These are phyloP conservation scores for Oopsacas minuta DNA, from an alignment of 37 sponge, comb jelly and placozoan genomes.

Conservation along the genomic window DNA sequence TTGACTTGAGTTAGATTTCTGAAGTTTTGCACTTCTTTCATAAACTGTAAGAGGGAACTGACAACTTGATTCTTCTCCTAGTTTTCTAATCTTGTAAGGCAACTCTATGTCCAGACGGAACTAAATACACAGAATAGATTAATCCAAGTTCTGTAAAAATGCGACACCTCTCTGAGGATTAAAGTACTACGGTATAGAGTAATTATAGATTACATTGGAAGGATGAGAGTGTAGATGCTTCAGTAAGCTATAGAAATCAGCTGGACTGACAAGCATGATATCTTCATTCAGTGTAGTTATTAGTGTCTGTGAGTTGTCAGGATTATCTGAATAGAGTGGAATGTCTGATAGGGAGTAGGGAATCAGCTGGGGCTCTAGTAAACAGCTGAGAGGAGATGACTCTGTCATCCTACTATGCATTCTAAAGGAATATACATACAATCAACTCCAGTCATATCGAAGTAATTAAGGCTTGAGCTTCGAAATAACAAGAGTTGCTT, in stretches of 20 bases:
- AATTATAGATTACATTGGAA: background rate
- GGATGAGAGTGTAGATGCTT: background rate
- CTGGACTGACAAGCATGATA: background rate
- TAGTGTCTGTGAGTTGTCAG: background rate
- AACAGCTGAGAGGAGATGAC: background rate
- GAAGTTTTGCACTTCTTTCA: background rate
- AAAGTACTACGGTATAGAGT: too few relatives aligned
- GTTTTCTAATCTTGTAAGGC: background rate
- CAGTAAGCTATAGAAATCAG: background rate
- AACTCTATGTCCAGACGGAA: background rate
- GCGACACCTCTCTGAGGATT: too few relatives aligned
- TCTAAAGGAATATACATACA: background rate
- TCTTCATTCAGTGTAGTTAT: background rate
- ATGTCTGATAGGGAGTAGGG: background rate
- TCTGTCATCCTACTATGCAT: background rate
- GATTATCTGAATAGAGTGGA: background rate
- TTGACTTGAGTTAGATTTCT: background rate
- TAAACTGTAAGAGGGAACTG: background rate
- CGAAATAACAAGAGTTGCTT: too few relatives aligned
- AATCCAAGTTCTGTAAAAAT: too few relatives aligned
- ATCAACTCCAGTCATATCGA: too few relatives aligned
- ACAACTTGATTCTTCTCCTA: background rate
- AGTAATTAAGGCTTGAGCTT: too few relatives aligned
- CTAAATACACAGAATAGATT: background rate
- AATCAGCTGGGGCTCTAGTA: background rate